Percentiles rank a stretch among this genome's conserved stretches.
phyloP scores from a whole-genome alignment of 1,140 invertebrate species.

The Belonocnema kinseyi region DNA sequence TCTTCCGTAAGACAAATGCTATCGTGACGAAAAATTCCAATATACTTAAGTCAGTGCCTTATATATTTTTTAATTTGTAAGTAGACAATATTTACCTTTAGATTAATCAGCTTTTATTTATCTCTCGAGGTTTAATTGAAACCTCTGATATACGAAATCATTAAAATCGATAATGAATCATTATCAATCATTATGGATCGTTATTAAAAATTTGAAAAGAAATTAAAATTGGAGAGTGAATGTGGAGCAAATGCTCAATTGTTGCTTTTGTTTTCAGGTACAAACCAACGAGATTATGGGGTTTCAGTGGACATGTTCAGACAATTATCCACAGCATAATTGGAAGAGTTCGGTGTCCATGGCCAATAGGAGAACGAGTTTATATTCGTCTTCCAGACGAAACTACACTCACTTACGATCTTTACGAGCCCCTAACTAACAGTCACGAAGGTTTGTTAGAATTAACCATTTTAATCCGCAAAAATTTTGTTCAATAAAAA shows the following conservation, averaged over 20 bases:
- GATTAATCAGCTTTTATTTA: too few species aligned
- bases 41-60: too few species aligned
- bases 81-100: too few species aligned
- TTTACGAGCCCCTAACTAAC: constrained; percentile 86
- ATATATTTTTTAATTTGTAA: too few species aligned
- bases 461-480: background rate
- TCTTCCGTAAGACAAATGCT: too few species aligned
- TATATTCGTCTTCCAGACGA: constrained; percentile 85
- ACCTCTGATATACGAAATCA: too few species aligned
- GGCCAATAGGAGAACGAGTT: constrained; percentile 88
- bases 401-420: constrained; percentile 93
- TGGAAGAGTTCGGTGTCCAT: constrained; percentile 89
- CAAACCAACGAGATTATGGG: constrained; percentile 92
- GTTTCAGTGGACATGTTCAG: constrained; percentile 95
- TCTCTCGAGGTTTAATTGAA: too few species aligned
- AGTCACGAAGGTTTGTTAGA: constrained; percentile 77
- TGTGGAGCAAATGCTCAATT: background rate
- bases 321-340: constrained; percentile 94
- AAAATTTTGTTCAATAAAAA: background rate
- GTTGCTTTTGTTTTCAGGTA: constrained; percentile 81
- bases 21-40: too few species aligned
- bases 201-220: background rate
- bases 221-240: background rate
- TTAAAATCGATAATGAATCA: too few species aligned
- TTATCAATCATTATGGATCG: too few species aligned